These are phyloP conservation scores for Ophion ventricosus DNA, from an alignment of 2,888 invertebrate genomes.

Conservation along the genomic window DNA sequence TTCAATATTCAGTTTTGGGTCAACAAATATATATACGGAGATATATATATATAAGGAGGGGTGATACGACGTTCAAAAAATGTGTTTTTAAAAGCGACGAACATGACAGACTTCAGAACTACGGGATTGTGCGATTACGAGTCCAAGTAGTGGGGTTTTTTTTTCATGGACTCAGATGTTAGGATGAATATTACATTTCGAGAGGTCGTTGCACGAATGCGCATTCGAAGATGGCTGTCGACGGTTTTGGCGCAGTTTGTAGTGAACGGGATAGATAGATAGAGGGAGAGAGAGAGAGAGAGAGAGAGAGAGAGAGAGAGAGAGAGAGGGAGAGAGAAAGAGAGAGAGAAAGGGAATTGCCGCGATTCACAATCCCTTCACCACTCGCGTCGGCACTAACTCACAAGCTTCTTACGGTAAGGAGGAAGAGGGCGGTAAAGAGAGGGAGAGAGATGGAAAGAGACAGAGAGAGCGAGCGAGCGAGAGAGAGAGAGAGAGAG, in stretches of 20 bases:
- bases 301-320: slow-evolving; percentile 13
- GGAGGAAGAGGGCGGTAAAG: slow-evolving; percentile 20
- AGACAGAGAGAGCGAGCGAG: slow-evolving; percentile 33
- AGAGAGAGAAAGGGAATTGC: slow-evolving; percentile 51
- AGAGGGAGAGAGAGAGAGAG: slow-evolving; percentile 19
- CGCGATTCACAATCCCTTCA: slow-evolving; percentile 66
- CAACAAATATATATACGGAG: background rate
- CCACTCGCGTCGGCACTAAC: slow-evolving; percentile 66
- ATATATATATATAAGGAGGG: background rate
- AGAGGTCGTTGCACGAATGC: slow-evolving; percentile 41
- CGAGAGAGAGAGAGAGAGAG: slow-evolving; percentile 14
- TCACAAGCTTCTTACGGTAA: slow-evolving; percentile 64
- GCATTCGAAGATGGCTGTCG: slow-evolving; percentile 29
- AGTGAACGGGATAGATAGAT: slow-evolving; percentile 3
- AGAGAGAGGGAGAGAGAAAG: slow-evolving; percentile 45
- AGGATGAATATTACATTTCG: slow-evolving; percentile 32
- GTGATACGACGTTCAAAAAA: slow-evolving; percentile 34
- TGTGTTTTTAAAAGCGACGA: background rate
- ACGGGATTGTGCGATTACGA: background rate
- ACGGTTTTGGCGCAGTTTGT: slow-evolving; percentile 34
- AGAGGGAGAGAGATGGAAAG: slow-evolving; percentile 16
- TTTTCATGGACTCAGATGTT: slow-evolving; percentile 29
- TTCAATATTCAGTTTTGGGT: too few relatives aligned
- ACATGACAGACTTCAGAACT: background rate
- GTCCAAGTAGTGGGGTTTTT: background rate